phyloP scores from a whole-genome alignment of 1,140 invertebrate species.

The Drosophila rufa region DNA sequence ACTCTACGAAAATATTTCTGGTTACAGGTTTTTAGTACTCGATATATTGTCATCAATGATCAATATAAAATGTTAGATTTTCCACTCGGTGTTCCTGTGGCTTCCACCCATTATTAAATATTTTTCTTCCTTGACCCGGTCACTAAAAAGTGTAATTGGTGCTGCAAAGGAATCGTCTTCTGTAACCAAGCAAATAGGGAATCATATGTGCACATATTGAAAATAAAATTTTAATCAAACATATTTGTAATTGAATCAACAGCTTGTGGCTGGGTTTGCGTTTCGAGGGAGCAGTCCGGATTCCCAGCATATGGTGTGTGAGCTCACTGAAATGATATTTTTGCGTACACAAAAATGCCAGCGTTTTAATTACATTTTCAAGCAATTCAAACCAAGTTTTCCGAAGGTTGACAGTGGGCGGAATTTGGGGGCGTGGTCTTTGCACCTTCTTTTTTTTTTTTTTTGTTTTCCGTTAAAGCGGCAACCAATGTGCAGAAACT shows the following conservation, averaged over 20 bases:
- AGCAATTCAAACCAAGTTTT: conserved; percentile 68
- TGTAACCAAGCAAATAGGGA: conserved; percentile 3
- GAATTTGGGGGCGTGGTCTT: conserved; percentile 4
- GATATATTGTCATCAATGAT: too few species aligned
- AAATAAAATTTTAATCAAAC: conserved; percentile 52
- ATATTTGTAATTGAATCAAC: conserved; percentile 57
- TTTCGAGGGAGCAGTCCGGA: conserved; percentile 8
- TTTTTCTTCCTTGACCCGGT: background rate
- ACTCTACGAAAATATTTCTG: too few species aligned
- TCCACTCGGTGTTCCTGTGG: too few species aligned
- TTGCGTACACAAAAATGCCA: conserved; percentile 58
- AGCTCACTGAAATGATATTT: conserved; percentile 14
- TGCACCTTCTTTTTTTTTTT: conserved; percentile 35
- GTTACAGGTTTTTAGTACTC: too few species aligned
- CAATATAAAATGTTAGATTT: background rate
- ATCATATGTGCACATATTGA: background rate
- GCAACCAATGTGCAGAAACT: conserved; percentile 60
- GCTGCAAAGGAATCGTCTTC: background rate
- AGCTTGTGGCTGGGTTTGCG: conserved; percentile 16
- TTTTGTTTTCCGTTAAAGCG: conserved; percentile 35
- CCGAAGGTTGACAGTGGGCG: conserved; percentile 57
- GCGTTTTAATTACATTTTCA: conserved; percentile 80
- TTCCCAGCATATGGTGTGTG: conserved; percentile 3
- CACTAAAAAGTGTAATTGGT: background rate
- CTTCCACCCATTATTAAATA: background rate